Base-by-base conservation (phyloP, 2,797 vertebrate species). In the Micromesistius poutassou region DNA sequence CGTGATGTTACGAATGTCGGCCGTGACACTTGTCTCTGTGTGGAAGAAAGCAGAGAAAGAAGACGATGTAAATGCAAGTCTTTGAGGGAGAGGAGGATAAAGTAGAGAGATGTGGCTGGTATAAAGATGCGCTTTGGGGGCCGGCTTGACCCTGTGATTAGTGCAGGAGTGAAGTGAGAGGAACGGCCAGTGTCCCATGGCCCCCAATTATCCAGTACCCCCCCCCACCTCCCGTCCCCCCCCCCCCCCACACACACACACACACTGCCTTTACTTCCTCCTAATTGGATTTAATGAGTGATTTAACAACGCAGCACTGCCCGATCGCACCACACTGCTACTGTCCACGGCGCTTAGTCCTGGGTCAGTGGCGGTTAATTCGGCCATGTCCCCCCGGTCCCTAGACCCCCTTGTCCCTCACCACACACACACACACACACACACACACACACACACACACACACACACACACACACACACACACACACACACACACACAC, bases 231-330 rank as follows among this genome's bases (percentile, higher is more conserved):
- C 38, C 40, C n/a, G n/a, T n/a, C n/a, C 5, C 40, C 40, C 28
- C 19, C 50, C 50, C 5, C 50, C 50, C 74, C 19, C 84, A 80
- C 88, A n/a, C 50, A n/a, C 50, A n/a, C 50, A 25, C 50, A 62
- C 50, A 62, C 50, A n/a, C 55, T 87, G 78, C 77, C 46, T 72
- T 77, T 74, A 55, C 85, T 78, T 81, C 85, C 75, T 19, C 30
- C 89, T 94, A 94, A 94, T 94, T 93, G 91, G 92, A 94, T 95
- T 95, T 94, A 93, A 93, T 94, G 92, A 94, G 91, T 81, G 86
- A 94, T 93, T 94, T 91, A 94, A 94, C 93, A 92, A 82, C 83
- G 89, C 84, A 90, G 90, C 92, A 73, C 86, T 77, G 88, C 81
- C 84, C 86, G 86, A 92, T 92, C 91, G 90, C 93, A 94, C 91